phyloP scores from a whole-genome alignment of 2,888 invertebrate species.

The Eupithecia insigniata region DNA sequence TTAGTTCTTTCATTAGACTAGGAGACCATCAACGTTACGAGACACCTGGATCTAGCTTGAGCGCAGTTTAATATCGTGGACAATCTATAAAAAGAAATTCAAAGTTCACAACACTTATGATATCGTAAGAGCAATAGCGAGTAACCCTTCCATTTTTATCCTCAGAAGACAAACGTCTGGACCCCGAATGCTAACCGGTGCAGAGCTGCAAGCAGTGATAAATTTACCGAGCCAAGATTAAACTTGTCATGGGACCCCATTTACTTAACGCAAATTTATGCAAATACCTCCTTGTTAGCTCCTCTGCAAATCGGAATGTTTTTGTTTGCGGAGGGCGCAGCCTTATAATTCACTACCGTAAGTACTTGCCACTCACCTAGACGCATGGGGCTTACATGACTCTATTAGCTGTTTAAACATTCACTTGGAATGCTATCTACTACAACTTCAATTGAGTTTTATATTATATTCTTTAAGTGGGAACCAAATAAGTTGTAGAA shows the following conservation, averaged over 20 bases:
- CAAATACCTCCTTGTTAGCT: constrained; percentile 78
- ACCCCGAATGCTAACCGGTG: constrained; percentile 19
- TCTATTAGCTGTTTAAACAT: not conserved
- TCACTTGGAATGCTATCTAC: not conserved
- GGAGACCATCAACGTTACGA: too few relatives aligned
- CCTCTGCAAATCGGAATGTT: constrained; percentile 59
- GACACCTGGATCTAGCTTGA: not conserved
- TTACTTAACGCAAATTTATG: constrained; percentile 84
- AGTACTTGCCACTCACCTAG: not conserved
- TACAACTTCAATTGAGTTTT: not conserved
- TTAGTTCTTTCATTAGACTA: too few relatives aligned
- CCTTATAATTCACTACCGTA: constrained; percentile 7
- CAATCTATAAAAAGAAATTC: not conserved
- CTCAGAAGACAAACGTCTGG: constrained; percentile 14
- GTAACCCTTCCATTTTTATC: constrained; percentile 25
- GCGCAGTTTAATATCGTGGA: not conserved
- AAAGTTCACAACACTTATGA: not conserved
- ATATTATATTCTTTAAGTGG: not conserved
- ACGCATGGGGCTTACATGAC: not conserved
- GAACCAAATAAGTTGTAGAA: not conserved
- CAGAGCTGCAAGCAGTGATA: constrained; percentile 70
- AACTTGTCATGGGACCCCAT: constrained; percentile 83
- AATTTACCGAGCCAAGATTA: constrained; percentile 82
- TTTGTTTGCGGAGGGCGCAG: constrained; percentile 64
- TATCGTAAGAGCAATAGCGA: constrained; percentile 17